Base-by-base conservation (phyloP, 2,113 vertebrate genomes). In the Triplophysa rosa region DNA sequence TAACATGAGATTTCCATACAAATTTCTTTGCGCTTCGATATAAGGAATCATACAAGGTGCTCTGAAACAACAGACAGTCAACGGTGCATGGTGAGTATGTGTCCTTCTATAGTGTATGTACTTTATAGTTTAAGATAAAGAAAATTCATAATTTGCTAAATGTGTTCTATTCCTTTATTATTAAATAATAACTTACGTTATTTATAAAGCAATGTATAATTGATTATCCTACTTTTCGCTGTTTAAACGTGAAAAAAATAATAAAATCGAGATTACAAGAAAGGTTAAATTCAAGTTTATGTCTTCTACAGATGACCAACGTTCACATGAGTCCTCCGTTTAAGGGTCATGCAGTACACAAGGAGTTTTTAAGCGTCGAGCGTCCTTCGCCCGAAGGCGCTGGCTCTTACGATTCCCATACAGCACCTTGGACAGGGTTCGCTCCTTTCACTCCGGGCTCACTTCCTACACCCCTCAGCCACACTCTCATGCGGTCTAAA, bases 331-430 rank as follows among this genome's bases (percentile, higher is more conserved):
- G 84, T 84, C 42, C 90, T 92, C 59, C 93, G 92, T 93, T 93
- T 61, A 90, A 92, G 0, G 93, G 93, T 86, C 84, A 94, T 71
- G 90, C 90, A 80, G 91, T 90, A 0, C 94, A 90, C 52, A 93
- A 94, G 81, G 93, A 94, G 70, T 93, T 92, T 54, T 91, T 93
- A 62, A 82, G 90, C 49, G 83, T 88, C 67, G 84, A 88, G 76
- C 95, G 95, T 74, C 95, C 93, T 7, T 84, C 92, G 67, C 96
- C 96, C 0, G 95, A 96, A 89, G 95, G 96, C 59, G 94, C 94
- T 4, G 94, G 93, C 29, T 94, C 93, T 59, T 90, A 91, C 70
- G 93, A 94, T 87, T 92, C 94, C 12, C 93, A 92, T 0, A 92
- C 93, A 72, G 93, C 87, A 24, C 92, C 94, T 77, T 95, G 93